Conservation (phyloP, 2,797 vertebrate species). For the Odontamblyopus lacepedii region DNA sequence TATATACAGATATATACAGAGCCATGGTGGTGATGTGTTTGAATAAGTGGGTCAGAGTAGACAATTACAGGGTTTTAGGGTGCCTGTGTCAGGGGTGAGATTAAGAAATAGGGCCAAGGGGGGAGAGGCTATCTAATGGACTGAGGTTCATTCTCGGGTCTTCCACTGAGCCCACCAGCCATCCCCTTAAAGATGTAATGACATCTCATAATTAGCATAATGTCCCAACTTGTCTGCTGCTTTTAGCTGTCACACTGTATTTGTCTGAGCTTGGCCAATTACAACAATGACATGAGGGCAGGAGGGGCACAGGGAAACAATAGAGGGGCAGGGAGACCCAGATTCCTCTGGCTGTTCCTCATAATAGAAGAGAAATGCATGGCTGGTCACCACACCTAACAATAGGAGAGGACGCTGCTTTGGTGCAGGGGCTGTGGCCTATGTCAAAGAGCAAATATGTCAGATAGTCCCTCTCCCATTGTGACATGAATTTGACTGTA, state of each 20-base stretch:
- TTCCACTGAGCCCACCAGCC: conserved; percentile 63
- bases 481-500: background rate
- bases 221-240: conserved; percentile 78
- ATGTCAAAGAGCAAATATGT: too few species aligned
- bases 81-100: conserved; percentile 57
- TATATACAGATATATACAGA: conserved; percentile 28
- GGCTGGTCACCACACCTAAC: conserved; percentile 48
- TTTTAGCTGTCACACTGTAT: conserved; percentile 76
- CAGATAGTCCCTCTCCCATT: background rate
- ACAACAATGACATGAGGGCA: conserved; percentile 37
- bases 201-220: conserved; percentile 79
- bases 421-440: background rate
- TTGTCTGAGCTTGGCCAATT: conserved; percentile 72
- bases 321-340: conserved; percentile 52
- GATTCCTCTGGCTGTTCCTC: conserved; percentile 53
- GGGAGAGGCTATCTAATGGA: conserved; percentile 46
- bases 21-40: conserved; percentile 30
- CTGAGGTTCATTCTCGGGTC: conserved; percentile 51
- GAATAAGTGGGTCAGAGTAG: conserved; percentile 59
- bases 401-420: conserved; percentile 11
- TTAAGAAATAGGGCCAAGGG: conserved; percentile 25
- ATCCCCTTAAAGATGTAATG: conserved; percentile 77
- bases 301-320: conserved; percentile 19
- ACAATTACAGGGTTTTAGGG: conserved; percentile 63
- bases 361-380: conserved; percentile 38